Percentiles rank a stretch among this genome's conserved stretches.
Conservation (phyloP, 2,113 vertebrate species). For the Dascyllus trimaculatus region DNA sequence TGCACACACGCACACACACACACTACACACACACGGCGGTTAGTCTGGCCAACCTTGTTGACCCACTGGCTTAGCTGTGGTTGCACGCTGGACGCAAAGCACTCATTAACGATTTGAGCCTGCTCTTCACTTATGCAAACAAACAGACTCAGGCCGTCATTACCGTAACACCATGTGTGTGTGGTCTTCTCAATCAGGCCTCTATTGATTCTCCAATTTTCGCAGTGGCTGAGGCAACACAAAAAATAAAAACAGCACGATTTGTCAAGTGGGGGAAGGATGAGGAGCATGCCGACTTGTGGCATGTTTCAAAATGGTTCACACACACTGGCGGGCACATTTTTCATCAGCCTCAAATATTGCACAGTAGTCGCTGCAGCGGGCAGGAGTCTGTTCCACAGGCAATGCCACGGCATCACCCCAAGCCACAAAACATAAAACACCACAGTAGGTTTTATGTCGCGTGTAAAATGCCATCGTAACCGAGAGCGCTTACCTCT, state of each 20-base stretch:
- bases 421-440: constrained; percentile 80
- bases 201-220: constrained; percentile 78
- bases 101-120: constrained; percentile 83
- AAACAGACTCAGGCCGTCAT: constrained; percentile 78
- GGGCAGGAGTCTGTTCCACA: constrained; percentile 61
- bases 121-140: constrained; percentile 82
- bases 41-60: constrained; percentile 80
- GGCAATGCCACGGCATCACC: constrained; percentile 67
- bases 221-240: constrained; percentile 32
- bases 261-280: constrained; percentile 55
- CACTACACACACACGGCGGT: constrained; percentile 64
- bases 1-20: constrained; percentile 43
- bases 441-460: constrained; percentile 76
- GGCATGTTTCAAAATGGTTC: constrained; percentile 57
- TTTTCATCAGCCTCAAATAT: constrained; percentile 69
- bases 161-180: constrained; percentile 77
- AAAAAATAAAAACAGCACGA: constrained; percentile 28
- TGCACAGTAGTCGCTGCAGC: constrained; percentile 58
- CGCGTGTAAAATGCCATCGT: constrained; percentile 74
- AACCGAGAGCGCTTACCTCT: constrained; percentile 51
- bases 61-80: constrained; percentile 83
- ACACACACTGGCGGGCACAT: constrained; percentile 42
- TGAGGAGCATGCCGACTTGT: constrained; percentile 49
- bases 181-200: constrained; percentile 79
- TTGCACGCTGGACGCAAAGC: constrained; percentile 83